Base-by-base conservation (phyloP, 2,113 vertebrate species). In the Phocoena sinus region DNA sequence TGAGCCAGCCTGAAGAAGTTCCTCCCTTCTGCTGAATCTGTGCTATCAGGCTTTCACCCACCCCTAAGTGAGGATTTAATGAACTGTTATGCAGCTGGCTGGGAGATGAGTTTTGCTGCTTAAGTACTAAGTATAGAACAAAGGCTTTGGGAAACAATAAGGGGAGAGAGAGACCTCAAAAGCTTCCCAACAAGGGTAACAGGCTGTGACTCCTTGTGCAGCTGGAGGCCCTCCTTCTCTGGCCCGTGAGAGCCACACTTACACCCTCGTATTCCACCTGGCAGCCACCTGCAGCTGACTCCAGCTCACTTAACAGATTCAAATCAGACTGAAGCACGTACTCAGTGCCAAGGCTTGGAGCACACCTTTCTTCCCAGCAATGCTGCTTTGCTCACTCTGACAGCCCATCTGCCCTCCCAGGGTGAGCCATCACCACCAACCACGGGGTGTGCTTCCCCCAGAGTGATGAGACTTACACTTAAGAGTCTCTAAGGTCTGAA, bases 381-480 rank as follows among this genome's bases (percentile, higher is more conserved):
- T 18, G 11, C 47, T n/a, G 23, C 31, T 83, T 68, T n/a, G 44
- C 62, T 47, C 10, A 2, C 31, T 33, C 82, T 67, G 58, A 83
- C 10, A 15, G n/a, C 76, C 81, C 18, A 11, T 21, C 38, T 95
- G 17, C 41, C 8, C 38, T 12, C 44, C 15, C 25, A 33, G 83
- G 67, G 82, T 58, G 0, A 47, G 28, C 53, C 12, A 20, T 62
- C 0, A 88, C 25, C 21, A 2, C 68, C 93, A 94, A 26, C 68
- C 15, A 0, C 8, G 0, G 12, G 67, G 25, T 21, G 4, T 79
- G 68, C 62, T 28, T 41, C 1, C 3, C 26, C 70, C 86, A 93
- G 85, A 63, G 20, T 21, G 53, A 38, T 3, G 15, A 4, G 26
- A 44, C 73, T 5, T 0, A 0, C 0, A 36, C n/a, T 47, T 21